Conservation (phyloP, 1,140 invertebrate species). For the Arctopsyche grandis region DNA sequence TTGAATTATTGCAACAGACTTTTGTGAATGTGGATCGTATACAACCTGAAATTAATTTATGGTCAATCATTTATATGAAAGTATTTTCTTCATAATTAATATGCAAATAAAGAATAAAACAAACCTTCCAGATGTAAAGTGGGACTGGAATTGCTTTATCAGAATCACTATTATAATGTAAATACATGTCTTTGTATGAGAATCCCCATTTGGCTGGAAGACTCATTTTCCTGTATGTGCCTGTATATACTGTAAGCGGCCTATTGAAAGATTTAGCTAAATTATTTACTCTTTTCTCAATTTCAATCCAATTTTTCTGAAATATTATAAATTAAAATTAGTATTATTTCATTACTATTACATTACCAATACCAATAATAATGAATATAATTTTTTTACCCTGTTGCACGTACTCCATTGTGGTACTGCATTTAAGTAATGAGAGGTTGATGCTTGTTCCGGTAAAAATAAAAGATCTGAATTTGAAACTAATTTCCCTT, state of each 20-base stretch:
- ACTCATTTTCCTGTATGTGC: slow-evolving; percentile 53
- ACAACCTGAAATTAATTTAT: slow-evolving; percentile 56
- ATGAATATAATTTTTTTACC: slow-evolving; percentile 33
- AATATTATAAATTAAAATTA: slow-evolving; percentile 13
- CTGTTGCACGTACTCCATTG: slow-evolving; percentile 60
- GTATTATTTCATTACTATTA: neutral
- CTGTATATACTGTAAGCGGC: slow-evolving; percentile 56
- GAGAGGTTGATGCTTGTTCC: slow-evolving; percentile 56
- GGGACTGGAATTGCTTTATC: slow-evolving; percentile 55
- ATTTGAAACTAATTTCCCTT: slow-evolving; percentile 58
- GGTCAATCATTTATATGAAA: neutral
- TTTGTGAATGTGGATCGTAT: slow-evolving; percentile 53
- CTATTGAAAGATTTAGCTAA: slow-evolving; percentile 52
- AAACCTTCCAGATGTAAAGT: slow-evolving; percentile 60
- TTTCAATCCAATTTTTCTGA: slow-evolving; percentile 58
- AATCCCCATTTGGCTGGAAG: slow-evolving; percentile 49
- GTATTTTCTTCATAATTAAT: slow-evolving; percentile 9
- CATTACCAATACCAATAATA: neutral
- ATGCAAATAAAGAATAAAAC: neutral
- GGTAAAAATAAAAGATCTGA: slow-evolving; percentile 57
- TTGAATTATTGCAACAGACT: slow-evolving; percentile 58
- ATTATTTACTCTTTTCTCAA: slow-evolving; percentile 57
- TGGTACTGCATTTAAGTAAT: slow-evolving; percentile 59
- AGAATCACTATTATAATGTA: slow-evolving; percentile 47
- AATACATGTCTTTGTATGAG: slow-evolving; percentile 51